Conservation (phyloP, 2,113 vertebrate species). For the Platysteira castanea region DNA sequence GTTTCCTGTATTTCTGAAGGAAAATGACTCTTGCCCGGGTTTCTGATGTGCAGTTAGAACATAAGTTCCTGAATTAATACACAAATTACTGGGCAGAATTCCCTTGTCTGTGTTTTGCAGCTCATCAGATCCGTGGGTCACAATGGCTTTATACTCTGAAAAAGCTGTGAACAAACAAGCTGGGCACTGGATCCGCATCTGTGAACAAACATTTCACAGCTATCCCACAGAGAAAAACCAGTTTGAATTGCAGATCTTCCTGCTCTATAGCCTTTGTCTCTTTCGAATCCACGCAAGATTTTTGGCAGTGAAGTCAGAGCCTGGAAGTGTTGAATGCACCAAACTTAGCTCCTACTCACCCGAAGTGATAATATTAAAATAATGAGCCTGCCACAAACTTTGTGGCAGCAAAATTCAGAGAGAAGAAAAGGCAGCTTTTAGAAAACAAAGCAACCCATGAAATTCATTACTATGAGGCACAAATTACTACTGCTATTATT, state of each 20-base stretch:
- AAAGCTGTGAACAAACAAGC: slow-evolving; percentile 35
- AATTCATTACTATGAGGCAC: neutral
- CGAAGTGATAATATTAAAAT: neutral
- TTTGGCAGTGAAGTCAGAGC: neutral
- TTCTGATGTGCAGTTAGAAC: neutral
- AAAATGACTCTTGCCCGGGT: neutral
- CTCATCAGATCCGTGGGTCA: neutral
- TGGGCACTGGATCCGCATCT: neutral
- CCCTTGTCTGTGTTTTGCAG: neutral
- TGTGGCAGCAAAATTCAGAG: neutral
- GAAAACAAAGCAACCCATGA: neutral
- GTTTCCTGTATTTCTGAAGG: neutral
- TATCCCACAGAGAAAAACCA: neutral
- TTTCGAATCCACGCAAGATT: neutral
- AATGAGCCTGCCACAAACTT: neutral
- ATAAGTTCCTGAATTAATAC: neutral
- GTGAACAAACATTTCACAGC: slow-evolving; percentile 12
- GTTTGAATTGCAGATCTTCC: neutral
- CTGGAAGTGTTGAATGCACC: neutral
- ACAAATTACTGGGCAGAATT: neutral
- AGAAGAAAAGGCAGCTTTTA: neutral
- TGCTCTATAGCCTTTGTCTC: neutral
- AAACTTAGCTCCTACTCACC: slow-evolving; percentile 2
- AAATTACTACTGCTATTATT: neutral
- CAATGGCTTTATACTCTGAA: neutral